Conservation (phyloP, 2,113 vertebrate genomes). For the Burhinus oedicnemus region DNA sequence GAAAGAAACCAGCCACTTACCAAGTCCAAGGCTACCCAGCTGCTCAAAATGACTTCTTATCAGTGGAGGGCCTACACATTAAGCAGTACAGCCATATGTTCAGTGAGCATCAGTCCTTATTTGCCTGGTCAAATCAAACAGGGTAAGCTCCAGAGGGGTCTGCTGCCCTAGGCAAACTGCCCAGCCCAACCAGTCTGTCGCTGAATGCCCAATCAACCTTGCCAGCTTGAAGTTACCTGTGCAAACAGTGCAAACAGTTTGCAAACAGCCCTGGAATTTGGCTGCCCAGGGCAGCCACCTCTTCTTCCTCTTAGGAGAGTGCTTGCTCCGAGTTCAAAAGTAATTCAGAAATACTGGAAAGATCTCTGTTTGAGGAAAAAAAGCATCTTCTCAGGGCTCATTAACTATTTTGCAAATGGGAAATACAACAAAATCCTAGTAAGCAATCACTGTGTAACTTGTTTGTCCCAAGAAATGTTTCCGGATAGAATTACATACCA, state of each 20-base stretch:
- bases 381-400: neutral
- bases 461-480: neutral
- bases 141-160: neutral
- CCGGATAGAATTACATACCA: neutral
- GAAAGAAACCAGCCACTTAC: neutral
- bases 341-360: neutral
- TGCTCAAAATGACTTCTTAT: neutral
- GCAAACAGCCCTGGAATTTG: neutral
- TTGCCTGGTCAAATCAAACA: neutral
- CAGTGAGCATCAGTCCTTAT: neutral
- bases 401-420: neutral
- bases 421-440: neutral
- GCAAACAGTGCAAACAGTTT: neutral
- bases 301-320: neutral
- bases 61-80: neutral
- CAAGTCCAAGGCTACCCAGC: neutral
- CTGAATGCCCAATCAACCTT: neutral
- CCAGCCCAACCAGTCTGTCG: neutral
- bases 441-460: neutral
- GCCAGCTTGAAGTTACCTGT: neutral
- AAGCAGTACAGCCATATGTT: slow-evolving; percentile 9
- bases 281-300: neutral
- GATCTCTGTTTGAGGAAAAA: neutral
- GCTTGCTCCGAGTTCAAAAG: neutral
- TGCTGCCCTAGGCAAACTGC: slow-evolving; percentile 22